Evolutionary conservation across 2,888 invertebrate genomes (phyloP).

Genomic region (Leptopilina syphax): DNA sequence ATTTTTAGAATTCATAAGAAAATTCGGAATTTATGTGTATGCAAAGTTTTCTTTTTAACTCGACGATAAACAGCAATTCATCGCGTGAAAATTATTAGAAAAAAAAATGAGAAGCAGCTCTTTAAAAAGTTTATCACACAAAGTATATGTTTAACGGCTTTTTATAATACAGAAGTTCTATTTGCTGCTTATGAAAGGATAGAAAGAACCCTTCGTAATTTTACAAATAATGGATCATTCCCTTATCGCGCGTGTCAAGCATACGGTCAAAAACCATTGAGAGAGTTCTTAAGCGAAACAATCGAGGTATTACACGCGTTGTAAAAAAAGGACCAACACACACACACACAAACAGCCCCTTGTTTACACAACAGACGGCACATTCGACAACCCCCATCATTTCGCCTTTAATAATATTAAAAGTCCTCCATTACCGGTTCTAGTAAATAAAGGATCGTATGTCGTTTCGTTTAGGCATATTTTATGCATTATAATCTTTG

Average conservation of each 20-base stretch:
- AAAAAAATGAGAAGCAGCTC: no score
- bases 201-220: conserved; percentile 2
- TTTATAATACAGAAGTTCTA: no score
- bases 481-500: background rate
- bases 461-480: background rate
- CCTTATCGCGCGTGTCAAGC: conserved; percentile 26
- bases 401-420: conserved; percentile 12
- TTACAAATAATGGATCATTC: conserved; percentile 27
- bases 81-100: no score
- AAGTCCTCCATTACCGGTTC: conserved; percentile 23
- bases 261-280: conserved; percentile 12
- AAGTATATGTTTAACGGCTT: no score
- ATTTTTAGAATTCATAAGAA: no score
- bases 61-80: no score
- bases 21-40: no score
- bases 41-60: no score
- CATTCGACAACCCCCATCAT: conserved; percentile 19
- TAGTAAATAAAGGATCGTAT: conserved; percentile 22
- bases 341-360: conserved; percentile 8
- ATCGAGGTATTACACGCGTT: conserved; percentile 35
- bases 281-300: conserved; percentile 34
- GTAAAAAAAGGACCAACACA: conserved; percentile 36
- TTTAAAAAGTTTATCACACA: no score
- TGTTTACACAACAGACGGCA: conserved; percentile 40
- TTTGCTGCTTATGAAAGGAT: no score